Conservation (phyloP, 2,888 invertebrate genomes). For the Diarsia dahlii region DNA sequence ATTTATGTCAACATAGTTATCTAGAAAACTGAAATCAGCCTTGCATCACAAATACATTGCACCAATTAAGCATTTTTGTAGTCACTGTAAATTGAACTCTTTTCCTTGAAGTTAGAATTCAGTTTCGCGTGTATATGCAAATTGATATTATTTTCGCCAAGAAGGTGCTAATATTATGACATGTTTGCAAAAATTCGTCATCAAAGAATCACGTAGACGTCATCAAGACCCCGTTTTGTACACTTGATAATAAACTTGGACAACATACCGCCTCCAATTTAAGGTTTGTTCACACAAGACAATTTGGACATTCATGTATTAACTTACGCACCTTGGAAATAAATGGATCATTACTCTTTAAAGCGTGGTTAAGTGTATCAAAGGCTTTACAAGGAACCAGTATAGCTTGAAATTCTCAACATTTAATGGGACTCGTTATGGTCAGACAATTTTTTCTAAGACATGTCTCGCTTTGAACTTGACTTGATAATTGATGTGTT, state of each 20-base stretch:
- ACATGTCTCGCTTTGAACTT: constrained; percentile 39
- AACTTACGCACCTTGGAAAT: not conserved
- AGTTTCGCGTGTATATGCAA: constrained; percentile 29
- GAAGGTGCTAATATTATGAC: constrained; percentile 49
- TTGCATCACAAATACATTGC: constrained; percentile 57
- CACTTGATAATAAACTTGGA: constrained; percentile 32
- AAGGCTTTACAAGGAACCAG: constrained; percentile 11
- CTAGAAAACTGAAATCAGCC: constrained; percentile 36
- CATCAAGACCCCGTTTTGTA: constrained; percentile 41
- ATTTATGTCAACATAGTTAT: constrained; percentile 23
- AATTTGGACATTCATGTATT: constrained; percentile 7
- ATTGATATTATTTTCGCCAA: constrained; percentile 38
- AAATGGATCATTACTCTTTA: constrained; percentile 5
- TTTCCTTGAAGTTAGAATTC: constrained; percentile 8
- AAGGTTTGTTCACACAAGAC: not conserved
- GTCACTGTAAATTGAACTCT: constrained; percentile 27
- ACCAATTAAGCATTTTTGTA: constrained; percentile 36
- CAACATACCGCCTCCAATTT: not conserved
- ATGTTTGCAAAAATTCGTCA: constrained; percentile 44
- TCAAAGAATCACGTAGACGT: constrained; percentile 21
- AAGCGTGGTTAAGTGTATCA: not conserved
- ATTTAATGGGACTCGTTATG: constrained; percentile 37
- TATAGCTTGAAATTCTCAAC: constrained; percentile 35
- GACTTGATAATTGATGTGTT: constrained; percentile 32
- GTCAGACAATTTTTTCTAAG: constrained; percentile 43